Conservation (phyloP, 1,140 invertebrate genomes). For the Nixonia krombeini region DNA sequence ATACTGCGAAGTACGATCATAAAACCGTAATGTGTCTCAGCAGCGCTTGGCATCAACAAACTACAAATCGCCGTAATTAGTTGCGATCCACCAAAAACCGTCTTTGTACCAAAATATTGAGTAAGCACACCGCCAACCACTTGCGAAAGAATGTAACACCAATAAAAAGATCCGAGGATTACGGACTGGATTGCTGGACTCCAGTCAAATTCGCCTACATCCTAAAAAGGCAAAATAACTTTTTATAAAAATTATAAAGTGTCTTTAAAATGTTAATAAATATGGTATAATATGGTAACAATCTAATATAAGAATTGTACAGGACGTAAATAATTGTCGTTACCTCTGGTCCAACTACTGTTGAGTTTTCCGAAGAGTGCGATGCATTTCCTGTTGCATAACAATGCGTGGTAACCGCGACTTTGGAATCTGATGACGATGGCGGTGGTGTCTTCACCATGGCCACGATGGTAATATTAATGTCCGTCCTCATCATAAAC, state of each 20-base stretch:
- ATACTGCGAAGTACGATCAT: slow-evolving; percentile 77
- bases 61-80: slow-evolving; percentile 79
- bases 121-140: slow-evolving; percentile 82
- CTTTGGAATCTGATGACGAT: slow-evolving; percentile 35
- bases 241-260: neutral
- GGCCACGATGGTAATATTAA: slow-evolving; percentile 80
- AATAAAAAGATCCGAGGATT: slow-evolving; percentile 80
- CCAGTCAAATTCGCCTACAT: slow-evolving; percentile 75
- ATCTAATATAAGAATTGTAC: no score
- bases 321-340: no score
- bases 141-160: slow-evolving; percentile 81
- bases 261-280: slow-evolving; percentile 3
- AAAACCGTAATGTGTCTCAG: slow-evolving; percentile 74
- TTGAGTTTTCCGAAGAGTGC: slow-evolving; percentile 1
- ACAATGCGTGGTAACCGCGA: slow-evolving; percentile 50
- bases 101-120: slow-evolving; percentile 84
- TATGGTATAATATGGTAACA: no score
- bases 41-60: slow-evolving; percentile 77
- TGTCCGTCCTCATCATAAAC: slow-evolving; percentile 84
- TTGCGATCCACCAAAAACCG: slow-evolving; percentile 82
- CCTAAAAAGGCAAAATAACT: slow-evolving; percentile 43
- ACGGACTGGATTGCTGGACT: slow-evolving; percentile 74
- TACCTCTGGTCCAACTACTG: neutral
- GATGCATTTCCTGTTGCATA: slow-evolving; percentile 46
- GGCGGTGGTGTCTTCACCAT: slow-evolving; percentile 72